These are phyloP conservation scores for Martes martes DNA, from an alignment of 2,113 vertebrate genomes.

Conservation along the genomic window DNA sequence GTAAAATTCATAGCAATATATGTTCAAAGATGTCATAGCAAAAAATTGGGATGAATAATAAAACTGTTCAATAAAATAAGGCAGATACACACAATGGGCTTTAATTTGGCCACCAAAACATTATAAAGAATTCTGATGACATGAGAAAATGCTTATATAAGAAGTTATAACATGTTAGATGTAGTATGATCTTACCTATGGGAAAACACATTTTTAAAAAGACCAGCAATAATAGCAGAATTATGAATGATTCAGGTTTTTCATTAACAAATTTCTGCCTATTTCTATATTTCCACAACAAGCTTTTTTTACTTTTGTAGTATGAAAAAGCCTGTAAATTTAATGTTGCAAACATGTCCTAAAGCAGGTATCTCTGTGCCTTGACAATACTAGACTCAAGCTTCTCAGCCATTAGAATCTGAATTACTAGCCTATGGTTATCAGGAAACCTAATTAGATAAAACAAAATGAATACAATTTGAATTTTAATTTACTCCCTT, in stretches of 20 bases:
- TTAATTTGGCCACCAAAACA: neutral
- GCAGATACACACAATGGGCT: neutral
- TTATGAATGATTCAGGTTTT: neutral
- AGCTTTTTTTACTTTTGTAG: neutral
- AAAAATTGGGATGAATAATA: neutral
- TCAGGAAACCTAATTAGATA: neutral
- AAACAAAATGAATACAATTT: neutral
- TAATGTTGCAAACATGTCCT: neutral
- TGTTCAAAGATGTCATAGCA: neutral
- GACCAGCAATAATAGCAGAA: neutral
- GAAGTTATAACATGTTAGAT: neutral
- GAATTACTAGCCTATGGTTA: neutral
- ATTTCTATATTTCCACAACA: neutral
- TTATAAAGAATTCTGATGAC: neutral
- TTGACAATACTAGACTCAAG: neutral
- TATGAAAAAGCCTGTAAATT: neutral
- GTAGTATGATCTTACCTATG: neutral
- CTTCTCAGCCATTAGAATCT: neutral
- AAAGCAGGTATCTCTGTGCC: neutral
- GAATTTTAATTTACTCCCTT: neutral
- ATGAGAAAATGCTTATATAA: neutral
- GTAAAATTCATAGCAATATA: neutral
- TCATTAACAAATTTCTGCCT: neutral
- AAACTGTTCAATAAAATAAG: neutral
- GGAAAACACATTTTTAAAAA: neutral